Conservation (phyloP, 2,113 vertebrate genomes). For the Notechis scutatus region DNA sequence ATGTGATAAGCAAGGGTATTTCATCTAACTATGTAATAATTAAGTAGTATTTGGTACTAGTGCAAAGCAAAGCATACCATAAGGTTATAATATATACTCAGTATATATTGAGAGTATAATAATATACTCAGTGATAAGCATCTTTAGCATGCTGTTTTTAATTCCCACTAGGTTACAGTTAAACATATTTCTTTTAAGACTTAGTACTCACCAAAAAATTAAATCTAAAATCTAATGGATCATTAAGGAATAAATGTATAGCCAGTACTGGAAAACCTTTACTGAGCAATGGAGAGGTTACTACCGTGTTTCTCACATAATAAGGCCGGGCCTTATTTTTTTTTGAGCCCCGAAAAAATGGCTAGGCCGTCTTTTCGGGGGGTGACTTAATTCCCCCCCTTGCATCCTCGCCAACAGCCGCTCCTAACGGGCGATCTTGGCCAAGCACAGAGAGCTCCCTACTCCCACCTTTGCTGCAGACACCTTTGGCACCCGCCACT, state of each 20-base stretch:
- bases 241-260: background rate
- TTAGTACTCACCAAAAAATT: background rate
- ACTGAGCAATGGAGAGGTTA: background rate
- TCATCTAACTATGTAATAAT: background rate
- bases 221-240: background rate
- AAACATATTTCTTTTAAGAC: background rate
- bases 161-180: background rate
- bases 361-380: no score
- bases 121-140: background rate
- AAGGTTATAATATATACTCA: background rate
- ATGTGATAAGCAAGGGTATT: background rate
- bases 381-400: no score
- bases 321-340: no score
- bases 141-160: background rate
- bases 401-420: no score
- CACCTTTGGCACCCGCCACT: no score
- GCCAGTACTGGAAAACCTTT: background rate
- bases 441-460: no score
- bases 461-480: no score
- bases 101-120: no score
- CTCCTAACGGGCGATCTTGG: no score
- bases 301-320: no score
- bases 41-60: background rate
- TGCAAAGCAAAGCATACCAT: background rate
- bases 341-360: no score